Evolutionary conservation across 2,888 invertebrate species (phyloP).

Genomic region (Allophyes oxyacanthae): DNA sequence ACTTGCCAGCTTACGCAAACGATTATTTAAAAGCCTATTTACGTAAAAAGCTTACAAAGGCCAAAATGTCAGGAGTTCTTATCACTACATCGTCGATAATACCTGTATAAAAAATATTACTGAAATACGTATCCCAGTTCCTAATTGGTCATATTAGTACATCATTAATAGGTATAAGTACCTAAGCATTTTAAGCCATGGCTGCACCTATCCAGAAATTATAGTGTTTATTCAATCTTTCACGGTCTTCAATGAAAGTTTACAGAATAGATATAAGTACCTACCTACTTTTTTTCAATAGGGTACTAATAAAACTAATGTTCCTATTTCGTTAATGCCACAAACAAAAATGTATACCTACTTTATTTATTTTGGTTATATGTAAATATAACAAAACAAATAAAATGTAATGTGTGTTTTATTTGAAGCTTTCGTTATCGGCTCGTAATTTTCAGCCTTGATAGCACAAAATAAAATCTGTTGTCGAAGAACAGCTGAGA

Average conservation of each 20-base stretch:
- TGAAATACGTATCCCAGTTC: no score
- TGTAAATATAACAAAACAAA: slow-evolving; percentile 6
- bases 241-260: background rate
- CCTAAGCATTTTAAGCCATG: no score
- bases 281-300: no score
- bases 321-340: background rate
- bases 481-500: slow-evolving; percentile 13
- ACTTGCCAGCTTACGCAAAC: no score
- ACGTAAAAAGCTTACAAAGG: no score
- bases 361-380: slow-evolving; percentile 9
- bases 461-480: slow-evolving; percentile 21
- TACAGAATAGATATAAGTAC: background rate
- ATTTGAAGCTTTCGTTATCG: slow-evolving; percentile 15
- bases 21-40: no score
- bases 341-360: background rate
- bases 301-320: background rate
- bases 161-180: no score
- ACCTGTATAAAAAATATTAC: no score
- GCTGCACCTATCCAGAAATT: no score
- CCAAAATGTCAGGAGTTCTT: no score
- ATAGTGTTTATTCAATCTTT: background rate
- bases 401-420: slow-evolving; percentile 5
- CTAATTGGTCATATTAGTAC: no score
- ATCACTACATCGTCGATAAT: no score
- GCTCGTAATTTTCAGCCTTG: slow-evolving; percentile 26